Evolutionary conservation across 2,888 invertebrate species (phyloP).

Genomic region (Odontocerum albicorne): DNA sequence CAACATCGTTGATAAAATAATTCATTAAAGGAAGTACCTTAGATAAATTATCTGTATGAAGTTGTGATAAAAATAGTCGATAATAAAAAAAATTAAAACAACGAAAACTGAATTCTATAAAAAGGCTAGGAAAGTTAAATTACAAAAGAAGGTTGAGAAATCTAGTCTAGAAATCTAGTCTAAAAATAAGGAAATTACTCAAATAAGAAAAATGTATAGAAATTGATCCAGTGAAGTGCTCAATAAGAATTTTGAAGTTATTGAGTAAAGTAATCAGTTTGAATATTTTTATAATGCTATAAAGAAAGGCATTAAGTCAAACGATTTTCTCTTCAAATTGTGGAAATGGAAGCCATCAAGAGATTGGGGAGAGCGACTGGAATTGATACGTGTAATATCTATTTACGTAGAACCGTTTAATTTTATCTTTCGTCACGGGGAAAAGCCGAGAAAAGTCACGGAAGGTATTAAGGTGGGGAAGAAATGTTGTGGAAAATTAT

Average conservation of each 20-base stretch:
- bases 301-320: conserved; percentile 11
- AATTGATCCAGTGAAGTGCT: too few species aligned
- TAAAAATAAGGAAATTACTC: too few species aligned
- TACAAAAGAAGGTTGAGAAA: too few species aligned
- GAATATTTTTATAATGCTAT: conserved; percentile 2
- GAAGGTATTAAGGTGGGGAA: conserved; percentile 16
- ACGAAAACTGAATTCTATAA: too few species aligned
- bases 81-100: too few species aligned
- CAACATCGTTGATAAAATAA: too few species aligned
- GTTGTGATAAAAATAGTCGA: too few species aligned
- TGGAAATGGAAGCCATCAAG: conserved; percentile 3
- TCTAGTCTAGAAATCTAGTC: too few species aligned
- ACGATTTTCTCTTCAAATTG: neutral
- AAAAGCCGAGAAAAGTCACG: conserved; percentile 23
- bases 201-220: too few species aligned
- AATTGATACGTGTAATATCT: conserved; percentile 30
- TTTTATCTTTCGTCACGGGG: conserved; percentile 32
- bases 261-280: neutral
- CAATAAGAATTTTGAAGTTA: neutral
- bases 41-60: too few species aligned
- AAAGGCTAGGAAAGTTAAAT: too few species aligned
- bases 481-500: conserved; percentile 36
- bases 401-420: conserved; percentile 28
- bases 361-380: conserved; percentile 5
- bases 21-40: too few species aligned